A percentile compares a stretch with the other conserved stretches of the same genome.
These are phyloP conservation scores for Branchinecta lindahli DNA, from an alignment of 1,140 invertebrate species.

Conservation along the genomic window DNA sequence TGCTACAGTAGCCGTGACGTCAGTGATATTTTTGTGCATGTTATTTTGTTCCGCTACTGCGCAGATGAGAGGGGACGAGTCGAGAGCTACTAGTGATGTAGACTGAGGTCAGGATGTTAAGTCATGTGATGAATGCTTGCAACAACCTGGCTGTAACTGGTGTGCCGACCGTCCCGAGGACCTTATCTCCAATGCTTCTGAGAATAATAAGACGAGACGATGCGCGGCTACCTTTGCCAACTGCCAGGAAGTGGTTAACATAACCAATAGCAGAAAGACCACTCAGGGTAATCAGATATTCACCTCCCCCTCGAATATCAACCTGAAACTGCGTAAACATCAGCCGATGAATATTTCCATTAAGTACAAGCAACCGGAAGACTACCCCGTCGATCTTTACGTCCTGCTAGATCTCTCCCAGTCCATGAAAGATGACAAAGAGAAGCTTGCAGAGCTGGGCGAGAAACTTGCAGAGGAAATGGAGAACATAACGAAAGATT, in stretches of 20 bases:
- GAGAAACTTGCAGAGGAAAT: conserved; percentile 45
- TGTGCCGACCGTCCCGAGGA: conserved; percentile 12
- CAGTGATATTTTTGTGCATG: too few species aligned
- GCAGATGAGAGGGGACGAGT: too few species aligned
- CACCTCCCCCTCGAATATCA: conserved; percentile 29
- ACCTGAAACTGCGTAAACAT: conserved; percentile 31
- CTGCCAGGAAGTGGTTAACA: not conserved
- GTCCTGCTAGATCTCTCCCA: conserved; percentile 70
- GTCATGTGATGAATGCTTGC: conserved; percentile 17
- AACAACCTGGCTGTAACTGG: conserved; percentile 16
- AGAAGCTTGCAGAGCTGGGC: conserved; percentile 47
- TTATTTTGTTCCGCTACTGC: too few species aligned
- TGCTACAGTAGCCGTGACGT: too few species aligned
- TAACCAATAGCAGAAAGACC: not conserved
- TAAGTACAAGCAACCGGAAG: conserved; percentile 42
- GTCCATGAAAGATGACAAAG: conserved; percentile 57
- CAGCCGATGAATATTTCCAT: conserved; percentile 24
- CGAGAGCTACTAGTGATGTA: not conserved
- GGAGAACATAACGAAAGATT: conserved; percentile 61
- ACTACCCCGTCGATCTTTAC: conserved; percentile 78
- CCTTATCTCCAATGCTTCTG: not conserved
- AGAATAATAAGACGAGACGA: not conserved
- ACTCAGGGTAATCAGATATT: conserved; percentile 28
- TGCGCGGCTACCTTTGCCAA: not conserved
- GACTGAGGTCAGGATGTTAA: not conserved